These are phyloP conservation scores for Nipponia nippon DNA, from an alignment of 2,113 vertebrate species.

Conservation along the genomic window DNA sequence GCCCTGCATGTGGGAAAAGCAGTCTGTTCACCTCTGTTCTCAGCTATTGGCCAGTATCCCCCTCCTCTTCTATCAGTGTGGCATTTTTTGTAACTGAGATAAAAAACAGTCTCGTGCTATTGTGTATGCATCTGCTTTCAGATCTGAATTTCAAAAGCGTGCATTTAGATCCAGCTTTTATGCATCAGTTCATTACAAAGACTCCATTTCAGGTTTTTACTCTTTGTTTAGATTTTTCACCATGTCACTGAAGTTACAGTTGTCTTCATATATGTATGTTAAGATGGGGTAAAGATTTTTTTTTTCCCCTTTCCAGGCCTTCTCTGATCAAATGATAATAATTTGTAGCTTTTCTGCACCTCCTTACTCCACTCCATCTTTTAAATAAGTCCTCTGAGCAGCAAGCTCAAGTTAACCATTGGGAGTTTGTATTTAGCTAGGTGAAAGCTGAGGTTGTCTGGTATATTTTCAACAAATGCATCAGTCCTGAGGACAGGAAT, in stretches of 20 bases:
- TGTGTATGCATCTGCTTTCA: not conserved
- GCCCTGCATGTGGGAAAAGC: not conserved
- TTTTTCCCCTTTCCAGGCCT: not conserved
- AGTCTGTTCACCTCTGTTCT: not conserved
- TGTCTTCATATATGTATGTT: not conserved
- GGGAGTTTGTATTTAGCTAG: not conserved
- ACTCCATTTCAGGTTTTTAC: not conserved
- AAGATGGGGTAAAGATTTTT: not conserved
- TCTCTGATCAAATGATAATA: not conserved
- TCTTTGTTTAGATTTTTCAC: not conserved
- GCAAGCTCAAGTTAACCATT: not conserved
- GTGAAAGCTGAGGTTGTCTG: not conserved
- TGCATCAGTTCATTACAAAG: not conserved
- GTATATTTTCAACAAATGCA: not conserved
- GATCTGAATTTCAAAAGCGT: not conserved
- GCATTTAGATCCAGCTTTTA: not conserved
- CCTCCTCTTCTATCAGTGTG: not conserved
- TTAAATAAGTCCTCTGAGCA: not conserved
- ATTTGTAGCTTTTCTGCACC: not conserved
- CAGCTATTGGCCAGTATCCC: not conserved
- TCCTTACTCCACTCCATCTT: not conserved
- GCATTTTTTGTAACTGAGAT: not conserved
- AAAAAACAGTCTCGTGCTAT: not conserved
- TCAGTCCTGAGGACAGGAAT: not conserved
- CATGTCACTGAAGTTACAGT: not conserved